A percentile compares a stretch with the other conserved stretches of the same genome.
Evolutionary conservation across 1,140 invertebrate species (phyloP).

Genomic region (Drosophila arizonae): DNA sequence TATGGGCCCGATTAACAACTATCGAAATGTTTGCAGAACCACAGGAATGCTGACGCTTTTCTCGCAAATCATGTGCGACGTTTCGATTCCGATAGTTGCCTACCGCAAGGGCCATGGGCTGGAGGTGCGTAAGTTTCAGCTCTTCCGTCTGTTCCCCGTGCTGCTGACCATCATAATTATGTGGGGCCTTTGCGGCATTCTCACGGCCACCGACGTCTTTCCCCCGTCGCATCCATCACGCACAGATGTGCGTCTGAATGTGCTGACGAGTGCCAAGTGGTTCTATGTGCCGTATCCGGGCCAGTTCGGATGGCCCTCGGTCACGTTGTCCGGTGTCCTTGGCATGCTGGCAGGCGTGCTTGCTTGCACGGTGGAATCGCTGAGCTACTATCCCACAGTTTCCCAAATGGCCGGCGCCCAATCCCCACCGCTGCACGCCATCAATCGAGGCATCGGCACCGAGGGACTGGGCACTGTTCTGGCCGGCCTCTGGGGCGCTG

Average conservation of each 20-base stretch:
- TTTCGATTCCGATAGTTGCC: slow-evolving; percentile 86
- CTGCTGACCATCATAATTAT: slow-evolving; percentile 91
- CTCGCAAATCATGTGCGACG: slow-evolving; percentile 90
- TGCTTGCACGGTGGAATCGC: slow-evolving; percentile 92
- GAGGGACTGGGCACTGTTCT: slow-evolving; percentile 93
- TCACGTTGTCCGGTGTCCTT: slow-evolving; percentile 86
- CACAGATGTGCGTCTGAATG: slow-evolving; percentile 90
- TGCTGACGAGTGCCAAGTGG: slow-evolving; percentile 90
- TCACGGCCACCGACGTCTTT: slow-evolving; percentile 88
- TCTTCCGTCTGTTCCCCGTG: slow-evolving; percentile 93
- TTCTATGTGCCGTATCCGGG: slow-evolving; percentile 94
- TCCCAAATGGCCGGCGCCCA: slow-evolving; percentile 91
- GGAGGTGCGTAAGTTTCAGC: slow-evolving; percentile 86
- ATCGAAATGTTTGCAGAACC: slow-evolving; percentile 86
- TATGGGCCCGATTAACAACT: not conserved
- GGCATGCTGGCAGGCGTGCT: slow-evolving; percentile 93
- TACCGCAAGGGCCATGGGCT: slow-evolving; percentile 86
- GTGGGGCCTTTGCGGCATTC: slow-evolving; percentile 90
- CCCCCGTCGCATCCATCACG: slow-evolving; percentile 88
- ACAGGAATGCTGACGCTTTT: slow-evolving; percentile 91
- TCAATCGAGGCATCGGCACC: slow-evolving; percentile 92
- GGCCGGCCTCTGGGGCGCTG: slow-evolving; percentile 91
- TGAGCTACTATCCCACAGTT: slow-evolving; percentile 95
- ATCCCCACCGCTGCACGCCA: slow-evolving; percentile 92
- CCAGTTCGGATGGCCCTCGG: slow-evolving; percentile 93